Percentiles rank a stretch among this genome's conserved stretches.
Evolutionary conservation across 2,888 invertebrate species (phyloP).

Genomic region (Cephus spinipes): DNA sequence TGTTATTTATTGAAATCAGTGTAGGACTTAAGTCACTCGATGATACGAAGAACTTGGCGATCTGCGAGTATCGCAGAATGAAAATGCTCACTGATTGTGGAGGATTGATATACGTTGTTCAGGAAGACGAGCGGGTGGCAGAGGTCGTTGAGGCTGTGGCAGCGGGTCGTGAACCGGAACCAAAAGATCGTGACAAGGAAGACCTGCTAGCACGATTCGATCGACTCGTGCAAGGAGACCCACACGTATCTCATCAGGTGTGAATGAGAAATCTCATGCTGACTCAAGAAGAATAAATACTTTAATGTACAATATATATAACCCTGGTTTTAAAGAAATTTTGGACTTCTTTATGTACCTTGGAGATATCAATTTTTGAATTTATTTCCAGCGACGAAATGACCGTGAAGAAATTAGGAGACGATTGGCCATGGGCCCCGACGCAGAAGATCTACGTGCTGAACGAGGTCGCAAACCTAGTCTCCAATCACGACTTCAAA

Average conservation of each 20-base stretch:
- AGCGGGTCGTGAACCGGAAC: conserved; percentile 43
- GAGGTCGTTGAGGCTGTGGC: conserved; percentile 49
- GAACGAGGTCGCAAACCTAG: conserved; percentile 87
- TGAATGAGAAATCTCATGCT: conserved; percentile 19
- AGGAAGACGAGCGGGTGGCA: conserved; percentile 48
- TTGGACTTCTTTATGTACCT: background rate
- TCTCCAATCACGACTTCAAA: conserved; percentile 87
- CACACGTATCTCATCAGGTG: conserved; percentile 45
- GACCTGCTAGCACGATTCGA: conserved; percentile 59
- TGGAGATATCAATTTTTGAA: background rate
- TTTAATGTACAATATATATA: background rate
- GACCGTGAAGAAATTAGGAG: conserved; percentile 93
- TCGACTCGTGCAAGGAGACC: conserved; percentile 49
- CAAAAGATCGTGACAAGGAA: conserved; percentile 53
- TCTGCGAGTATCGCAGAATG: background rate
- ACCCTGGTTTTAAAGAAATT: background rate
- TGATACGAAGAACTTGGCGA: background rate
- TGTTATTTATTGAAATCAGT: background rate
- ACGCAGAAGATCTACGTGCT: conserved; percentile 81
- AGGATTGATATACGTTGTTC: conserved; percentile 41
- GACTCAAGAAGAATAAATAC: conserved; percentile 2
- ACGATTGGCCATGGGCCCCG: conserved; percentile 87
- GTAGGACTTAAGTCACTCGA: background rate
- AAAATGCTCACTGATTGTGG: conserved; percentile 21
- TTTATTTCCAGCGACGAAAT: conserved; percentile 79